Evolutionary conservation across 1,140 invertebrate species (phyloP).

Genomic region (Agrilus planipennis): DNA sequence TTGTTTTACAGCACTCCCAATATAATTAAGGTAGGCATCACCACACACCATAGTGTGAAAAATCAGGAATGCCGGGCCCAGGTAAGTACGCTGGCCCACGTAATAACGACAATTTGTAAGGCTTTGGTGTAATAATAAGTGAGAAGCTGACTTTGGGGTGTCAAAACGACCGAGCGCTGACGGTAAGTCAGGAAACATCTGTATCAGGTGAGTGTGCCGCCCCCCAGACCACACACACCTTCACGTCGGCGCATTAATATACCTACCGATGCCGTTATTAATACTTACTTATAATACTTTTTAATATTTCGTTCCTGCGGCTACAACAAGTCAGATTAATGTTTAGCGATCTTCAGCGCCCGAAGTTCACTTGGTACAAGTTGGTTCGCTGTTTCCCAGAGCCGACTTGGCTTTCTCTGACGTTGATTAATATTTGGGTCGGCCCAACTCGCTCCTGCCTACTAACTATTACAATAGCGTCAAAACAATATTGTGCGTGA

Average conservation of each 20-base stretch:
- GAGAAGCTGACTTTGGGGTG: constrained; percentile 14
- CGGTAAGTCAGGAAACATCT: constrained; percentile 16
- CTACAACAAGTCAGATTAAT: constrained; percentile 16
- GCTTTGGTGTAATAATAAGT: constrained; percentile 13
- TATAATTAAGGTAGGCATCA: too few relatives aligned
- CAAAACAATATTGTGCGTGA: constrained; percentile 23
- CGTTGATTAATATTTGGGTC: constrained; percentile 33
- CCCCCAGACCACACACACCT: constrained; percentile 26
- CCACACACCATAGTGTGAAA: constrained; percentile 25
- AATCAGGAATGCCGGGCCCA: constrained; percentile 23
- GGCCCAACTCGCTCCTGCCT: constrained; percentile 27
- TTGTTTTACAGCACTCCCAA: too few relatives aligned
- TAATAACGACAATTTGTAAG: constrained; percentile 20
- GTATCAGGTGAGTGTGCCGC: constrained; percentile 13
- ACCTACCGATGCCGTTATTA: constrained; percentile 29
- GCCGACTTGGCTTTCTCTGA: constrained; percentile 19
- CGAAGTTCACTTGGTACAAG: not conserved
- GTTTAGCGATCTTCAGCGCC: constrained; percentile 3
- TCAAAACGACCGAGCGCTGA: constrained; percentile 15
- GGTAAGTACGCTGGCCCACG: constrained; percentile 13
- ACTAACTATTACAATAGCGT: constrained; percentile 26
- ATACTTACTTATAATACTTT: constrained; percentile 28
- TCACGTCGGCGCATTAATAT: constrained; percentile 31
- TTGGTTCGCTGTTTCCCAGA: constrained; percentile 16
- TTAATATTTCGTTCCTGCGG: constrained; percentile 27